These are phyloP conservation scores for Acanthosepion lycidas DNA, from an alignment of 2,888 invertebrate species.

Conservation along the genomic window DNA sequence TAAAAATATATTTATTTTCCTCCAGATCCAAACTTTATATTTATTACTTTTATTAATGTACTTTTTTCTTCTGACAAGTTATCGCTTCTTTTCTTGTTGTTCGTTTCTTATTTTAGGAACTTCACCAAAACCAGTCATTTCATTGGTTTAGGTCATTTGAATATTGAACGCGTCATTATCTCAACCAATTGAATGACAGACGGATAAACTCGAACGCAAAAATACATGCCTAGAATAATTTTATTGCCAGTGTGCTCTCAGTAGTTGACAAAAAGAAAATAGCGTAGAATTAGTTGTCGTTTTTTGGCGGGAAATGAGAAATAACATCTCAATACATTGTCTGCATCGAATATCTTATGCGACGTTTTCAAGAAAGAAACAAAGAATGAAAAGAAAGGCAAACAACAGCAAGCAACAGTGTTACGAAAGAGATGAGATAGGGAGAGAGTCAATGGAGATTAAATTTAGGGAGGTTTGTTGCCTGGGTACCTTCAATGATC, in stretches of 20 bases:
- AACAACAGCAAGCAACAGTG: neutral
- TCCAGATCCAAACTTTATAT: neutral
- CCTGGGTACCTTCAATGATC: neutral
- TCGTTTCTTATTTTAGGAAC: neutral
- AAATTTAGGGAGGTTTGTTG: neutral
- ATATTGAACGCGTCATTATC: slow-evolving; percentile 33
- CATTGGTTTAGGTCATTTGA: slow-evolving; percentile 16
- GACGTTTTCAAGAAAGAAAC: neutral
- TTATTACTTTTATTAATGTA: neutral
- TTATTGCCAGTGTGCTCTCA: neutral
- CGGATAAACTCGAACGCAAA: neutral
- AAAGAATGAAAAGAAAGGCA: no score
- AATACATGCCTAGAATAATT: slow-evolving; percentile 33
- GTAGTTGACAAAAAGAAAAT: neutral
- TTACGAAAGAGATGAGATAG: neutral
- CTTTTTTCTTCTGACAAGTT: neutral
- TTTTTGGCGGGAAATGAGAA: neutral
- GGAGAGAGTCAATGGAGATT: neutral
- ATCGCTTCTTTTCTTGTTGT: neutral
- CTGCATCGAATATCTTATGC: slow-evolving; percentile 7
- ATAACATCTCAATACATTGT: neutral
- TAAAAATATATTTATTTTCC: neutral
- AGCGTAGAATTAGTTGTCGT: neutral
- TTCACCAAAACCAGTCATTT: neutral
- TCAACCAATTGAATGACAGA: neutral